Evolutionary conservation across 2,113 vertebrate species (phyloP), one percentile per base, ranked within the genome.

Genomic region (Procavia capensis): DNA sequence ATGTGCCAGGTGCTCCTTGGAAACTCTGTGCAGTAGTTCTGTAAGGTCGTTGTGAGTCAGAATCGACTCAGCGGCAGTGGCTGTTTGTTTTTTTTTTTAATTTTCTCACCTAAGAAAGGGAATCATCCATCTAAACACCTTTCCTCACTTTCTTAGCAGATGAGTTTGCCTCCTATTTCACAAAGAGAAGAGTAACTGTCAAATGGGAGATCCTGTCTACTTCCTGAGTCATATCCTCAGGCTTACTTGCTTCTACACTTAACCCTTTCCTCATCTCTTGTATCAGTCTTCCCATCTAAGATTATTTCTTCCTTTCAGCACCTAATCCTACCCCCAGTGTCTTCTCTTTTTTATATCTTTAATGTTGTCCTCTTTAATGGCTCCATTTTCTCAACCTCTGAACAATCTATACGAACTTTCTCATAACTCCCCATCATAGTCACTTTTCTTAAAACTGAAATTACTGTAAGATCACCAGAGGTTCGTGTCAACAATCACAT

Each of bases 361-460:
- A 80, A 39, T 45, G 1, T 47, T 61, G 83, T 79, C 75, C 43
- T 84, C 87, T 34, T 66, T 47, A 88, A 39, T 84, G 27, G 20
- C 54, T 64, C 47, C 24, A 63, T 57, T 39, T 78, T 75, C 31
- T 64, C 45, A 50, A 20, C 11, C 14, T 84, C 47, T 74, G 74
- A 95, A 25, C 63, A 68, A 7, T 85, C 59, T 91, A 22, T 85
- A 70, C 1, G n/a, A 16, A 41, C 72, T 89, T 39, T 93, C 11
- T 78, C 41, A 59, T 81, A 90, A 47, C 29, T 81, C n/a, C 36
- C 39, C 34, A 57, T 80, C 31, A 90, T 29, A 88, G 50, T 88
- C 19, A 45, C 34, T 95, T 81, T 83, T 29, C 43, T 78, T 78
- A 64, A 79, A 90, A 83, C 88, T 57, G 14, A 72, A 87, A 64